Conservation (phyloP, 1,140 invertebrate species). For the Drosophila ambigua region DNA sequence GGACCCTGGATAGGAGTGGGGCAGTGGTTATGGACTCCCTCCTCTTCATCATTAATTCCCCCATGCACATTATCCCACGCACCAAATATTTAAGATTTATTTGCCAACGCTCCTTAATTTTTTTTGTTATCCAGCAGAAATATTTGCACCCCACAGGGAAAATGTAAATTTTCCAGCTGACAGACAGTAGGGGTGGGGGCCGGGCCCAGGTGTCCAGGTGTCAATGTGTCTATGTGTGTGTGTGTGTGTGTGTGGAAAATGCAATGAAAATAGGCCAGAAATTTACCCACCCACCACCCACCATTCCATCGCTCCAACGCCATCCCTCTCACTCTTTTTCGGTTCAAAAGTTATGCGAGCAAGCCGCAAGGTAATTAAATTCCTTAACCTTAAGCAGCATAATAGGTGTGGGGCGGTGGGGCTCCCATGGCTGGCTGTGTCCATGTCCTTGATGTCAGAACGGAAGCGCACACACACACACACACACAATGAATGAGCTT, state of each 20-base stretch:
- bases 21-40: background rate
- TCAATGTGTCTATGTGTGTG: constrained; percentile 25
- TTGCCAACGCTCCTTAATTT: constrained; percentile 1
- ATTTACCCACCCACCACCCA: constrained; percentile 31
- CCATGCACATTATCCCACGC: background rate
- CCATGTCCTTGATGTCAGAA: constrained; percentile 44
- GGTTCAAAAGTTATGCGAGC: constrained; percentile 57
- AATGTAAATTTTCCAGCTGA: constrained; percentile 37
- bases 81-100: constrained; percentile 41
- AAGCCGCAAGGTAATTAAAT: constrained; percentile 72
- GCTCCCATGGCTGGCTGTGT: constrained; percentile 1
- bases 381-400: constrained; percentile 68
- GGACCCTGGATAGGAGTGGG: background rate
- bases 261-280: constrained; percentile 50
- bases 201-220: constrained; percentile 21
- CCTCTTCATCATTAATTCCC: background rate
- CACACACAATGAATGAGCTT: constrained; percentile 63
- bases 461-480: constrained; percentile 33
- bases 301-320: constrained; percentile 5
- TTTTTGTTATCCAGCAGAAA: constrained; percentile 15
- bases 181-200: background rate
- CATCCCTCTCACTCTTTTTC: constrained; percentile 12
- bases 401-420: constrained; percentile 27
- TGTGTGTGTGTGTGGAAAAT: constrained; percentile 16
- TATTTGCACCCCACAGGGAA: constrained; percentile 16